These are phyloP conservation scores for Myotis pilosus DNA, from an alignment of 2,797 vertebrate genomes.

Conservation along the genomic window DNA sequence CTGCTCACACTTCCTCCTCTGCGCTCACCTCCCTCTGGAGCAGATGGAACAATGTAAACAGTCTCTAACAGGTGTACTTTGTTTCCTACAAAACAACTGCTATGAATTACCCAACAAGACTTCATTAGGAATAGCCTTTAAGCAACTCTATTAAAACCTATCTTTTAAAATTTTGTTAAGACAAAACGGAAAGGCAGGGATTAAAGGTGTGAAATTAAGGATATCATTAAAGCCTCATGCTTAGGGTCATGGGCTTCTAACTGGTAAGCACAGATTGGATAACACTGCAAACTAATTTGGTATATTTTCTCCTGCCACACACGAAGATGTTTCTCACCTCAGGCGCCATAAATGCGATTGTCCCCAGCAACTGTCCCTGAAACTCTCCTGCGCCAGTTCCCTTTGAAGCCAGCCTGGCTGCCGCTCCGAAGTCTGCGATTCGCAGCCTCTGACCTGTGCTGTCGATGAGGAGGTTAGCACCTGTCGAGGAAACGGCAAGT, in stretches of 20 bases:
- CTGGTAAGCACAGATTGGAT: background rate
- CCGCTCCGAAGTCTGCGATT: slow-evolving; percentile 93
- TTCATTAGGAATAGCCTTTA: background rate
- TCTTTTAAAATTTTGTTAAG: background rate
- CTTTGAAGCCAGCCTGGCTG: slow-evolving; percentile 92
- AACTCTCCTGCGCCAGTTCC: slow-evolving; percentile 94
- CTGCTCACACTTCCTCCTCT: background rate
- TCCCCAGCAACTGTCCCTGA: slow-evolving; percentile 93
- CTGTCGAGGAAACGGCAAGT: slow-evolving; percentile 83
- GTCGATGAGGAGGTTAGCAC: slow-evolving; percentile 94
- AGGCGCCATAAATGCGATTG: slow-evolving; percentile 94
- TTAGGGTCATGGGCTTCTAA: background rate
- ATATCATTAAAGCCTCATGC: background rate
- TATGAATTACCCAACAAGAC: background rate
- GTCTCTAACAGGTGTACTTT: background rate
- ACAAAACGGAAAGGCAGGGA: background rate
- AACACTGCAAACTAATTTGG: background rate
- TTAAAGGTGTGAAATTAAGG: background rate
- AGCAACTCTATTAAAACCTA: background rate
- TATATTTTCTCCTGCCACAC: background rate
- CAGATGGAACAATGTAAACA: background rate
- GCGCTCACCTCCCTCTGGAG: background rate
- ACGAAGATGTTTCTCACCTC: slow-evolving; percentile 85
- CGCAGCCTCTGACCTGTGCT: slow-evolving; percentile 93
- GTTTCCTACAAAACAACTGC: background rate